Conservation (phyloP, 2,888 invertebrate species). For the Apotomis betuletana region DNA sequence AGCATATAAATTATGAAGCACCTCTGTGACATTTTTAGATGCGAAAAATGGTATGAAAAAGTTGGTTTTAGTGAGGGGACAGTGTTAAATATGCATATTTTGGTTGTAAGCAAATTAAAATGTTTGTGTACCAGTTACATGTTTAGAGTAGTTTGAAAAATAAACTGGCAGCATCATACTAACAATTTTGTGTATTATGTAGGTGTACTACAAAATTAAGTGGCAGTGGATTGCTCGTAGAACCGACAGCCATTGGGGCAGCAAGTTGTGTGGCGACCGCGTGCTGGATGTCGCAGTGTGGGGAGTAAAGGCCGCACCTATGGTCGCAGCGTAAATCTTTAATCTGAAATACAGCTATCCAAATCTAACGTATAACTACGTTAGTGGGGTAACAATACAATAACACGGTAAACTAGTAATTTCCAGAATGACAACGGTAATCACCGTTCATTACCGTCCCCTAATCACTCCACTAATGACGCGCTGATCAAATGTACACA, state of each 20-base stretch:
- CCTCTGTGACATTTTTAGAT: slow-evolving; percentile 25
- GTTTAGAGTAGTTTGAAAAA: too few relatives aligned
- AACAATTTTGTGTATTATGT: too few relatives aligned
- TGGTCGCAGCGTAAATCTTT: too few relatives aligned
- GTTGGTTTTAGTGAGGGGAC: not conserved
- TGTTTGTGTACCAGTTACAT: not conserved
- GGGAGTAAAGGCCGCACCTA: too few relatives aligned
- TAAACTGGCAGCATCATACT: too few relatives aligned
- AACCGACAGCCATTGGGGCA: too few relatives aligned
- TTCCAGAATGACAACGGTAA: slow-evolving; percentile 14
- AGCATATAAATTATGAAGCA: slow-evolving; percentile 30
- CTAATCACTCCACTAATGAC: slow-evolving; percentile 19
- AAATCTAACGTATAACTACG: too few relatives aligned
- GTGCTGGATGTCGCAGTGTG: too few relatives aligned
- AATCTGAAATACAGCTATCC: too few relatives aligned
- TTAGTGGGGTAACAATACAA: not conserved
- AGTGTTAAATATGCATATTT: not conserved
- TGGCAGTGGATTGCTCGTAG: too few relatives aligned
- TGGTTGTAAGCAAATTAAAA: not conserved
- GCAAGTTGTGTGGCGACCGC: too few relatives aligned
- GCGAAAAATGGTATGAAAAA: slow-evolving; percentile 28
- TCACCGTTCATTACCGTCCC: slow-evolving; percentile 15
- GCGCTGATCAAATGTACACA: not conserved
- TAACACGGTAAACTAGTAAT: slow-evolving; percentile 1
- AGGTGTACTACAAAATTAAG: too few relatives aligned